Conservation (phyloP, 2,888 invertebrate species). For the Watsonalla cultraria region DNA sequence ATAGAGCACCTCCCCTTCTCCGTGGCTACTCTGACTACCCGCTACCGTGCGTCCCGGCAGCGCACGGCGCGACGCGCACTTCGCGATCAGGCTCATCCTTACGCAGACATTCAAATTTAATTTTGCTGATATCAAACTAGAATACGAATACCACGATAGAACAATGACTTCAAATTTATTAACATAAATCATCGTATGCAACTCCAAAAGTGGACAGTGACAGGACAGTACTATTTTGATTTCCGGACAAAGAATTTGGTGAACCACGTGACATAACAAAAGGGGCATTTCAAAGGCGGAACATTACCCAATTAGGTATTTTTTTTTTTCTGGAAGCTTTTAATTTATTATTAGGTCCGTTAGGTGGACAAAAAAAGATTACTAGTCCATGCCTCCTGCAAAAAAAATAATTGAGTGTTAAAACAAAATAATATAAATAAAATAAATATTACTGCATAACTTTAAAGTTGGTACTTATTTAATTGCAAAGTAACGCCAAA, state of each 20-base stretch:
- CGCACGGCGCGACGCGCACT: slow-evolving; percentile 19
- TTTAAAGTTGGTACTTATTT: slow-evolving; percentile 10
- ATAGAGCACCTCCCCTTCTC: slow-evolving; percentile 59
- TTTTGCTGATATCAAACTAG: neutral
- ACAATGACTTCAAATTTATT: slow-evolving; percentile 8
- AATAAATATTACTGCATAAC: too few relatives aligned
- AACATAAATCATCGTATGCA: too few relatives aligned
- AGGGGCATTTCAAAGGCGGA: neutral
- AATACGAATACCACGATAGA: slow-evolving; percentile 11
- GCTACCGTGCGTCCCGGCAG: neutral
- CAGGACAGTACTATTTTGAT: too few relatives aligned
- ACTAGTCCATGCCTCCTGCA: too few relatives aligned
- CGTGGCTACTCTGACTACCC: slow-evolving; percentile 10
- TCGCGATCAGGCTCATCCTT: slow-evolving; percentile 15
- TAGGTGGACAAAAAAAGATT: too few relatives aligned
- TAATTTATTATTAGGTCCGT: too few relatives aligned
- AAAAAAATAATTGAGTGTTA: too few relatives aligned
- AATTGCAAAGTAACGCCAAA: slow-evolving; percentile 26
- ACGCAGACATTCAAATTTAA: slow-evolving; percentile 4
- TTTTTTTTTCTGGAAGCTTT: too few relatives aligned
- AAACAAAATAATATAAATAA: too few relatives aligned
- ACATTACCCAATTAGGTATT: neutral
- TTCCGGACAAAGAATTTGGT: too few relatives aligned
- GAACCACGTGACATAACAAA: too few relatives aligned
- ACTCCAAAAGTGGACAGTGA: too few relatives aligned